Percentiles rank a stretch among this genome's conserved stretches.
Evolutionary conservation across 2,113 vertebrate species (phyloP).

Genomic region (Tachysurus fulvidraco): DNA sequence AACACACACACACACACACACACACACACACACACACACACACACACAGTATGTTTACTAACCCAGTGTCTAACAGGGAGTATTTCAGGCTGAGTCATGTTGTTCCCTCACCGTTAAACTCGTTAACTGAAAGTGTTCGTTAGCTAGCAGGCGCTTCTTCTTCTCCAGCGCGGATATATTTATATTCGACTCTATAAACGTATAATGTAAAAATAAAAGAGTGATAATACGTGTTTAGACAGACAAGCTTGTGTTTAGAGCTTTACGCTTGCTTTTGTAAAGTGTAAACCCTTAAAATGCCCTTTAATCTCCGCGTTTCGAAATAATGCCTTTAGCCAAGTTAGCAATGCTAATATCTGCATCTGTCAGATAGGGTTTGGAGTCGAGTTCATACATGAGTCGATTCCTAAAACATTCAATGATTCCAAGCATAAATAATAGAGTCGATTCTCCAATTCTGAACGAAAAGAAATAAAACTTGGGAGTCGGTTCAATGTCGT

Average conservation of each 20-base stretch:
- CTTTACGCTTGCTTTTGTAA: background rate
- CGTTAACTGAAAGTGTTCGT: too few relatives aligned
- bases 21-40: too few relatives aligned
- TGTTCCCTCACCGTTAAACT: background rate
- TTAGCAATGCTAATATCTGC: slow-evolving; percentile 8
- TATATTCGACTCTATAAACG: too few relatives aligned
- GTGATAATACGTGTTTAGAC: too few relatives aligned
- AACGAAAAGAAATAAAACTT: background rate
- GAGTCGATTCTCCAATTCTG: background rate
- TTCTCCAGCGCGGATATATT: background rate
- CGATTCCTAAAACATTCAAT: background rate
- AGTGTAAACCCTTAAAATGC: background rate
- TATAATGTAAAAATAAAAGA: background rate
- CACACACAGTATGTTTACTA: background rate
- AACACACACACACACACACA: too few relatives aligned
- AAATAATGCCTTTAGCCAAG: background rate
- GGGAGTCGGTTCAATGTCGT: background rate
- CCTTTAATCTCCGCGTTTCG: background rate
- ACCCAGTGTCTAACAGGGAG: background rate
- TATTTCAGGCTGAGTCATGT: slow-evolving; percentile 57
- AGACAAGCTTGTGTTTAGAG: too few relatives aligned
- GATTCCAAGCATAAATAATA: background rate
- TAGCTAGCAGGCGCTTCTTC: background rate
- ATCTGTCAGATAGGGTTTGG: background rate
- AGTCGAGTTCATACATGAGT: background rate